phyloP scores from a whole-genome alignment of 1,140 invertebrate genomes.

The Cyrtorhinus lividipennis region DNA sequence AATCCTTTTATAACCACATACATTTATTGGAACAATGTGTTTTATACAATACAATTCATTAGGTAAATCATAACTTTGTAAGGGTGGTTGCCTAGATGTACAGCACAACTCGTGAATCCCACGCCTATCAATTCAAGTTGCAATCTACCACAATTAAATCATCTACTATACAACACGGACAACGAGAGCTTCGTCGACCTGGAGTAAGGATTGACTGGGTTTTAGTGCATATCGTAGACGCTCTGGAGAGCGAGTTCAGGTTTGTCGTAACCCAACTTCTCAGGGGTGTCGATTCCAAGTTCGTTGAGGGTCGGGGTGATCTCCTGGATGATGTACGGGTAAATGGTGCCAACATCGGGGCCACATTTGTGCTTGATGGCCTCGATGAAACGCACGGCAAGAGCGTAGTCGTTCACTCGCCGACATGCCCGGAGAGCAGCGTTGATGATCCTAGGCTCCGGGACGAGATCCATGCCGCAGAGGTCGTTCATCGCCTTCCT shows the following conservation, averaged over 20 bases:
- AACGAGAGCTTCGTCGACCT: too few relatives aligned
- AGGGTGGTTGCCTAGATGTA: too few relatives aligned
- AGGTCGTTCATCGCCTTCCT: conserved; percentile 73
- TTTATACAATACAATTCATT: too few relatives aligned
- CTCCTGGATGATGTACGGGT: conserved; percentile 79
- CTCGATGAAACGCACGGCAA: conserved; percentile 86
- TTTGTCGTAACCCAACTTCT: conserved; percentile 93
- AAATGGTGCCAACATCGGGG: conserved; percentile 58
- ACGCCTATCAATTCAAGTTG: too few relatives aligned
- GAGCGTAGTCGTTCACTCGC: conserved; percentile 82
- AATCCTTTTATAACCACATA: too few relatives aligned
- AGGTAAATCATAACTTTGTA: too few relatives aligned
- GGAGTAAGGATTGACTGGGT: too few relatives aligned
- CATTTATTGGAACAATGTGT: too few relatives aligned
- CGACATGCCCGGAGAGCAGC: conserved; percentile 87
- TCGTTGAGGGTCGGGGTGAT: conserved; percentile 83
- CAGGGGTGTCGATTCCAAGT: conserved; percentile 84
- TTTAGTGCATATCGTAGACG: conserved; percentile 49
- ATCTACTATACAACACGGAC: too few relatives aligned
- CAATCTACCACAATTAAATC: too few relatives aligned
- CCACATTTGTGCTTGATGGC: conserved; percentile 83
- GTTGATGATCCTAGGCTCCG: conserved; percentile 84
- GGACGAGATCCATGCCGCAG: conserved; percentile 70
- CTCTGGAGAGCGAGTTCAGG: conserved; percentile 76
- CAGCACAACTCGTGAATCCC: too few relatives aligned